Conservation (phyloP, 2,888 invertebrate species). For the Cryptus viduatorius region DNA sequence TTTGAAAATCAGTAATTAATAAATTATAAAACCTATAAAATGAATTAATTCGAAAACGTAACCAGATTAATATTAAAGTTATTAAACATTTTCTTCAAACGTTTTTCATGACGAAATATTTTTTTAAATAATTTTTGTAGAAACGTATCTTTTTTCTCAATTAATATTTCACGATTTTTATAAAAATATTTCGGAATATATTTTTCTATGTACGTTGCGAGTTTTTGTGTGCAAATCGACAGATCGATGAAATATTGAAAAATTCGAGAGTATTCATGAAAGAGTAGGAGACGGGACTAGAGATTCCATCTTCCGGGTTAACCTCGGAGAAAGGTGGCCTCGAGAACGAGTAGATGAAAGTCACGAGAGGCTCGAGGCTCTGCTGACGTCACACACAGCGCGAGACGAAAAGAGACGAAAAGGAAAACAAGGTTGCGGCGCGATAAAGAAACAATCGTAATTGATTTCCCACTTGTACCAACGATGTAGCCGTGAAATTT, state of each 20-base stretch:
- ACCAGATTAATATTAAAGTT: no score
- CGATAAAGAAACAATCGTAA: conserved; percentile 18
- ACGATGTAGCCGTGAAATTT: conserved; percentile 10
- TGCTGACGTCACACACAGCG: conserved; percentile 47
- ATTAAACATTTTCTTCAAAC: no score
- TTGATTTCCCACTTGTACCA: conserved; percentile 10
- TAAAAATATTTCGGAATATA: not conserved
- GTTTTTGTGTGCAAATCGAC: not conserved
- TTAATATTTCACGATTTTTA: no score
- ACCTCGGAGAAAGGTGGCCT: conserved; percentile 53
- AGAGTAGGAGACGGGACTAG: not conserved
- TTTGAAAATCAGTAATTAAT: no score
- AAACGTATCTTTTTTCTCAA: no score
- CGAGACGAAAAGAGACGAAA: conserved; percentile 1
- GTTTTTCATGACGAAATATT: no score
- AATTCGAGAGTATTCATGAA: not conserved
- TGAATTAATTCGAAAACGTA: no score
- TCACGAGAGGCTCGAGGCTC: conserved; percentile 52
- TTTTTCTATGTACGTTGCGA: not conserved
- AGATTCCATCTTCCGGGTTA: conserved; percentile 20
- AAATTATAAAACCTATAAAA: no score
- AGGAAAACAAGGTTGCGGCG: not conserved
- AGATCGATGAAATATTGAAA: not conserved
- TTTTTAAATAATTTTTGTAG: no score
- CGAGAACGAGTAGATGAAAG: conserved; percentile 58